These are phyloP conservation scores for Zootoca vivipara DNA, from an alignment of 2,113 vertebrate genomes.

Conservation along the genomic window DNA sequence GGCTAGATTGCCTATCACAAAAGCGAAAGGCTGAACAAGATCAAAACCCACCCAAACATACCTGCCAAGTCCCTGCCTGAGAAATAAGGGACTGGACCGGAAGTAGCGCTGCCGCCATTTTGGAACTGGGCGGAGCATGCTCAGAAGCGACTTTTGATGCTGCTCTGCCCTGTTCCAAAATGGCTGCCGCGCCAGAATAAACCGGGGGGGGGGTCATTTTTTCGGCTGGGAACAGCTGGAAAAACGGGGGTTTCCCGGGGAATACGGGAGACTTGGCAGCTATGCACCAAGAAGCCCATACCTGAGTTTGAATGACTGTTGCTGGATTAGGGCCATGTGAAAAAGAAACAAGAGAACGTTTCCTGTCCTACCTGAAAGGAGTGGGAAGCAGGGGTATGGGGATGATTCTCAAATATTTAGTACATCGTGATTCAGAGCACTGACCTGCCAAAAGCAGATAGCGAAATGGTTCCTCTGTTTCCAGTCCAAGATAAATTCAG, in stretches of 20 bases:
- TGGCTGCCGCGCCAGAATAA: no score
- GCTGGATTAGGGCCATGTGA: not conserved
- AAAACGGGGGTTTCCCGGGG: no score
- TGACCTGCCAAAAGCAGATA: slow-evolving; percentile 95
- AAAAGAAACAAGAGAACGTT: not conserved
- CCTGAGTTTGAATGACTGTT: not conserved
- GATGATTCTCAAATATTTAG: slow-evolving; percentile 28
- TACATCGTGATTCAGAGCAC: slow-evolving; percentile 51
- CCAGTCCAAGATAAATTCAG: slow-evolving; percentile 98
- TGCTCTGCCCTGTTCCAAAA: no score
- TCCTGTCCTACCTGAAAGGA: not conserved
- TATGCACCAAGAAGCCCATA: not conserved
- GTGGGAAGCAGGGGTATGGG: not conserved
- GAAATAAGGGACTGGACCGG: no score
- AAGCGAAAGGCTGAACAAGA: no score
- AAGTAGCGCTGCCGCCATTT: no score
- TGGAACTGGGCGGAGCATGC: no score
- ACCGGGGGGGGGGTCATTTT: no score
- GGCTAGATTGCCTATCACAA: not conserved
- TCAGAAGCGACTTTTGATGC: no score
- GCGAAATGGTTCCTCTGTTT: slow-evolving; percentile 91
- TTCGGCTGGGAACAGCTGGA: no score
- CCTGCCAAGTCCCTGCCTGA: no score
- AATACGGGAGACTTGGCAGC: no score
- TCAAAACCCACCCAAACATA: not conserved